These are phyloP conservation scores for Steinernema hermaphroditum DNA, from an alignment of 2,888 invertebrate species.

Conservation along the genomic window DNA sequence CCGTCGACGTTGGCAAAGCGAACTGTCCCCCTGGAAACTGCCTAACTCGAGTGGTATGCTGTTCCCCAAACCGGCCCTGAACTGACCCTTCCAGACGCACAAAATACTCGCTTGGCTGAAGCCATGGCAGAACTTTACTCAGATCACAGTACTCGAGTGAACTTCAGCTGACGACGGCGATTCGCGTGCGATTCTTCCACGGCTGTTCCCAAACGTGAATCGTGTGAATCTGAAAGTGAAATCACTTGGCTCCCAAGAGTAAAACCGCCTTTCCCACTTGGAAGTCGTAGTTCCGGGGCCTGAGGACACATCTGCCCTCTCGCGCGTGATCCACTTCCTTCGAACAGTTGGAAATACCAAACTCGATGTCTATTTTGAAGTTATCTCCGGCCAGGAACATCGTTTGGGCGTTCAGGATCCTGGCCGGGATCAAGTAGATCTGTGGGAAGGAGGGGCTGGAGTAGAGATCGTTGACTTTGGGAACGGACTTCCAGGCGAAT, in stretches of 20 bases:
- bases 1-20: neutral
- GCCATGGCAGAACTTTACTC: neutral
- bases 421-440: neutral
- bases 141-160: neutral
- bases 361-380: constrained; percentile 13
- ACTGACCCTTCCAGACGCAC: neutral
- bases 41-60: neutral
- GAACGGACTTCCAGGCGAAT: neutral
- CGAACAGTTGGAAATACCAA: neutral
- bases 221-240: neutral
- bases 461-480: neutral
- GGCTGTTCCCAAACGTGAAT: neutral
- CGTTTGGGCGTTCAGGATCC: neutral
- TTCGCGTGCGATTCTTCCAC: neutral
- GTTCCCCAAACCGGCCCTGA: neutral
- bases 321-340: neutral
- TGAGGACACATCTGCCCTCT: too few species aligned
- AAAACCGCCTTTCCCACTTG: neutral
- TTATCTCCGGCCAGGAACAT: neutral
- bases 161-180: neutral
- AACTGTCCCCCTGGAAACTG: neutral
- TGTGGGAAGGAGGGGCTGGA: neutral
- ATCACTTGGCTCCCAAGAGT: neutral
- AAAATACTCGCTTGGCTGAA: neutral
- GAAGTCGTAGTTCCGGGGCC: neutral